Evolutionary conservation across 2,797 vertebrate species (phyloP).

Genomic region (Silurus aristotelis): DNA sequence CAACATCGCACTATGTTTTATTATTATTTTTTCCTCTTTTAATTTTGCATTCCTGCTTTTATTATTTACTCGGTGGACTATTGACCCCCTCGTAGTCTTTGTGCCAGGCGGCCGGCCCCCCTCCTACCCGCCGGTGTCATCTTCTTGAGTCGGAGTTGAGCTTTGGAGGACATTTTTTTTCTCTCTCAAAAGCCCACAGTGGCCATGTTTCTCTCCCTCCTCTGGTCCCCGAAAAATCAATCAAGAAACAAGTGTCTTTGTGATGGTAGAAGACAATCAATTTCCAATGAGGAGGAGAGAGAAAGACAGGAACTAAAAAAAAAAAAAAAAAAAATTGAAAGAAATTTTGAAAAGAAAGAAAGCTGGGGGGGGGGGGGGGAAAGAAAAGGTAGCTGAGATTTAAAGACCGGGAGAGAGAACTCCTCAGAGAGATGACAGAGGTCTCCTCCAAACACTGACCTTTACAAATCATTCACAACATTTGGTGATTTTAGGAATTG

Average conservation of each 20-base stretch:
- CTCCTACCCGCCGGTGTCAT: slow-evolving; percentile 28
- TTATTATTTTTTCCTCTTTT: neutral
- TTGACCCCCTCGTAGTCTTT: slow-evolving; percentile 8
- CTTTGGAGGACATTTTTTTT: slow-evolving; percentile 57
- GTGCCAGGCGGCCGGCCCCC: slow-evolving; percentile 27
- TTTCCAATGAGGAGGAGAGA: slow-evolving; percentile 76
- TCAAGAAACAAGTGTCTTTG: slow-evolving; percentile 85
- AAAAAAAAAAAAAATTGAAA: slow-evolving; percentile 37
- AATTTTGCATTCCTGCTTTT: slow-evolving; percentile 23
- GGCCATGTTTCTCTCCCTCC: slow-evolving; percentile 72
- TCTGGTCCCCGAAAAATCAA: slow-evolving; percentile 73
- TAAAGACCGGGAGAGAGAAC: slow-evolving; percentile 52
- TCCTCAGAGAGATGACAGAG: slow-evolving; percentile 52
- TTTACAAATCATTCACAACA: neutral
- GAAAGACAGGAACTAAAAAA: slow-evolving; percentile 55
- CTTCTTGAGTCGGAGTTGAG: slow-evolving; percentile 62
- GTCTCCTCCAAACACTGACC: slow-evolving; percentile 21
- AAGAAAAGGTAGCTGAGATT: slow-evolving; percentile 54
- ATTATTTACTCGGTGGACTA: slow-evolving; percentile 32
- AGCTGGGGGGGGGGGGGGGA: slow-evolving; percentile 5
- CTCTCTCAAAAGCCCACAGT: slow-evolving; percentile 41
- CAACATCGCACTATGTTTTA: slow-evolving; percentile 43
- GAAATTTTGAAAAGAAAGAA: slow-evolving; percentile 39
- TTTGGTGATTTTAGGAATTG: slow-evolving; percentile 24
- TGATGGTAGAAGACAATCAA: slow-evolving; percentile 87